Conservation (phyloP, 2,888 invertebrate species). For the Parnassius apollo region DNA sequence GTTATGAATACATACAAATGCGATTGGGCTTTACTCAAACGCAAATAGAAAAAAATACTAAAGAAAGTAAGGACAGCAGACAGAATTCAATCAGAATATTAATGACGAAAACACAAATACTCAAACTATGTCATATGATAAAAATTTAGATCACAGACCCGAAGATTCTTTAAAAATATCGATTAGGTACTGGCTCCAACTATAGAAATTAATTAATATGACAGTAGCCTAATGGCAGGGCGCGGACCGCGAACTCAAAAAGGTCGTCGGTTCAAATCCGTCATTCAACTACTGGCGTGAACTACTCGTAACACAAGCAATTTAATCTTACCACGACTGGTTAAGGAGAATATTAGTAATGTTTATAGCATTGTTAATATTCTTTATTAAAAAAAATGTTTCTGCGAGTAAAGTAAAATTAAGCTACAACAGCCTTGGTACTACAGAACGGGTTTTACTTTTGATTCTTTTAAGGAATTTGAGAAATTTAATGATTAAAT, state of each 20-base stretch:
- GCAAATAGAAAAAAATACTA: conserved; percentile 1
- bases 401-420: conserved; percentile 20
- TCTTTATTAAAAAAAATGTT: neutral
- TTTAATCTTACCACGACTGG: too few species aligned
- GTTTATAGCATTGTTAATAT: too few species aligned
- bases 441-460: conserved; percentile 51
- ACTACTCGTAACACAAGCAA: too few species aligned
- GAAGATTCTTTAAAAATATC: neutral
- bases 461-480: conserved; percentile 68
- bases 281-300: too few species aligned
- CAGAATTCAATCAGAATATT: neutral
- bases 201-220: neutral
- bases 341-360: too few species aligned
- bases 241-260: too few species aligned
- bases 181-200: conserved; percentile 4
- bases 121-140: neutral
- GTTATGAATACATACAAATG: too few species aligned
- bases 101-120: neutral
- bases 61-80: neutral
- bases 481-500: conserved; percentile 57
- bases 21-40: too few species aligned
- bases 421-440: conserved; percentile 45
- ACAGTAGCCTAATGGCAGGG: too few species aligned
- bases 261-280: too few species aligned
- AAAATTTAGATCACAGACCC: neutral